A percentile compares a stretch with the other conserved stretches of the same genome.
Conservation (phyloP, 2,113 vertebrate genomes). For the Gnathonemus longibarbis region DNA sequence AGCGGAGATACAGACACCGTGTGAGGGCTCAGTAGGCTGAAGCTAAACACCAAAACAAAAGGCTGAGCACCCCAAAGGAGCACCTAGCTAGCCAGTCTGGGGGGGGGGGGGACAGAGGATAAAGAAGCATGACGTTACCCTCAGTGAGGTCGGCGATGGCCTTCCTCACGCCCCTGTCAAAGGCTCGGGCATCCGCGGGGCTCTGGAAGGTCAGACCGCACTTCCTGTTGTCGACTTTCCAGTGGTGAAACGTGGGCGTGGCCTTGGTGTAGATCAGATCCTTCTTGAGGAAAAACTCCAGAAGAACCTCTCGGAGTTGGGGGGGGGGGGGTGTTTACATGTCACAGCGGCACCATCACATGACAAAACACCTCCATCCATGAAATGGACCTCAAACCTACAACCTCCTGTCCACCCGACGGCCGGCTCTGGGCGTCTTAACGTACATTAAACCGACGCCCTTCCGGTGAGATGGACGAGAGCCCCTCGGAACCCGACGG, state of each 20-base stretch:
- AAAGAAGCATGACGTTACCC: constrained; percentile 56
- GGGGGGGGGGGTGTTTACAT: neutral
- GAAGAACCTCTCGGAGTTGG: constrained; percentile 71
- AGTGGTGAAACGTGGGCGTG: constrained; percentile 94
- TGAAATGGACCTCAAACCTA: neutral
- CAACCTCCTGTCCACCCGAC: neutral
- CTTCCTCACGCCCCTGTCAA: constrained; percentile 90
- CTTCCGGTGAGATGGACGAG: neutral
- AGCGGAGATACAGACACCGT: neutral
- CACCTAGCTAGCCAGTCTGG: neutral
- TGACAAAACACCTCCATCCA: neutral
- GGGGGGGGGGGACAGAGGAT: neutral
- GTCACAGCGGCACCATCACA: neutral
- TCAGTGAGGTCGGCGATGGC: constrained; percentile 95
- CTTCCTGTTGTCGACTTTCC: constrained; percentile 89
- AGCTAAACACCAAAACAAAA: neutral
- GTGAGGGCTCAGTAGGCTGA: neutral
- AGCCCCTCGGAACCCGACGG: neutral
- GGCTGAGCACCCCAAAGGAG: neutral
- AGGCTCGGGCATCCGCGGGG: constrained; percentile 84
- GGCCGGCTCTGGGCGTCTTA: neutral
- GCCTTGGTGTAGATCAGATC: constrained; percentile 95
- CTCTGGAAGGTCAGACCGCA: constrained; percentile 94
- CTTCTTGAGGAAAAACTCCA: constrained; percentile 91
- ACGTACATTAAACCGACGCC: neutral